Evolutionary conservation across 2,888 invertebrate species (phyloP), one percentile per base, ranked within the genome.

Genomic region (Fragum sueziense): DNA sequence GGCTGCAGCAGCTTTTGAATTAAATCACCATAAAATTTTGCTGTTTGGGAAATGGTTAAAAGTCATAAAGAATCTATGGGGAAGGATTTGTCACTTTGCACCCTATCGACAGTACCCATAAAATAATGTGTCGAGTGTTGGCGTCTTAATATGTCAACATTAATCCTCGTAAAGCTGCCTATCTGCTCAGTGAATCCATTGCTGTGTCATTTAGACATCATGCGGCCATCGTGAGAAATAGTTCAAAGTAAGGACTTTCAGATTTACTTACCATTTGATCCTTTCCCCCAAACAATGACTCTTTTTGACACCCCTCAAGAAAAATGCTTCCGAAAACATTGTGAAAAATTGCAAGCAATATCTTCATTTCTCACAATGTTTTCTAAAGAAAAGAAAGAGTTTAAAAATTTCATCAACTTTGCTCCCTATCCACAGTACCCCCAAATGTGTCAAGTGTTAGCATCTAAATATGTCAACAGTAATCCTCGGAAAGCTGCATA

Each of bases 171-270:
- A 83, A 79, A 47, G 86, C 90, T 0, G 91, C 91, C 0, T 91
- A 87, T 80, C 88, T 90, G 70, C 85, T 92, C 65, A 85, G 87
- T 20, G 92, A 92, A 76, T 86, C 90, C 2, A 85, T 89, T 33
- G 88, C 91, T 41, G 87, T 92, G 17, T 90, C 91, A 22, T 90
- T 92, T 73, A 86, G 91, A 70, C 91, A 92, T 79, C 87, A 86
- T 68, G 82, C 85, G 34, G 79, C 90, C 29, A 61, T 88, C 11
- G 89, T 88, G 73, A 72, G 86, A 6, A 74, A 80, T 31, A 90
- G 90, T 80, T 83, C 85, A 52, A 89, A 88, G 90, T 90, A 80
- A 51, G 65, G 27, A 47, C 14, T n/a, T n/a, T n/a, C n/a, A n/a
- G n/a, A n/a, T n/a, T n/a, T n/a, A n/a, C n/a, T n/a, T n/a, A n/a